Percentiles rank a stretch among this genome's conserved stretches.
Conservation (phyloP, 2,888 invertebrate genomes). For the Leptinotarsa tumamoca region DNA sequence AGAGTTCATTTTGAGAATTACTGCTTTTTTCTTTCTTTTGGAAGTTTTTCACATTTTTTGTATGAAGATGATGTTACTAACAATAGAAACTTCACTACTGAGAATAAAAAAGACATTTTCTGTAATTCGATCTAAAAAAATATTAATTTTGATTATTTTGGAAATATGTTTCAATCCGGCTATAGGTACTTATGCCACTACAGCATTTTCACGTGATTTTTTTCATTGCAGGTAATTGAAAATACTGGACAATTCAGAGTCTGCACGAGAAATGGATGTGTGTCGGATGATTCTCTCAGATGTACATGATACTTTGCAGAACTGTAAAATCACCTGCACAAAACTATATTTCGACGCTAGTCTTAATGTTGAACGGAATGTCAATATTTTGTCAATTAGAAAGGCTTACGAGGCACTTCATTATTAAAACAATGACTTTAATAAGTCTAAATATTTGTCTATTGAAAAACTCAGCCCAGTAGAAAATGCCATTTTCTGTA, state of each 20-base stretch:
- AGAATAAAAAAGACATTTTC: too few species aligned
- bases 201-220: not conserved
- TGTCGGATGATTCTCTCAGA: not conserved
- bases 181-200: not conserved
- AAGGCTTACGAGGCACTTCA: slow-evolving; percentile 6
- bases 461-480: not conserved
- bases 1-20: too few species aligned
- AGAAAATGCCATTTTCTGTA: not conserved
- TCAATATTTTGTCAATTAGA: slow-evolving; percentile 38
- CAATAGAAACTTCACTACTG: too few species aligned
- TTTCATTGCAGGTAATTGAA: slow-evolving; percentile 28
- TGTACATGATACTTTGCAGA: not conserved
- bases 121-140: too few species aligned
- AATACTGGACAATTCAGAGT: slow-evolving; percentile 29
- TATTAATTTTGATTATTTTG: too few species aligned
- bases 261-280: slow-evolving; percentile 21
- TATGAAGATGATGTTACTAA: too few species aligned
- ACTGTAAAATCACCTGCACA: not conserved
- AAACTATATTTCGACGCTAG: slow-evolving; percentile 16
- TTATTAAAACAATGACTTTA: slow-evolving; percentile 1
- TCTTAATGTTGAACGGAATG: slow-evolving; percentile 28
- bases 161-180: not conserved
- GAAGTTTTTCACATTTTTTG: too few species aligned
- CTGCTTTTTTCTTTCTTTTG: too few species aligned
- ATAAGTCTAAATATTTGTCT: slow-evolving; percentile 6